phyloP scores from a whole-genome alignment of 2,113 vertebrate species.

The Oryzias javanicus region DNA sequence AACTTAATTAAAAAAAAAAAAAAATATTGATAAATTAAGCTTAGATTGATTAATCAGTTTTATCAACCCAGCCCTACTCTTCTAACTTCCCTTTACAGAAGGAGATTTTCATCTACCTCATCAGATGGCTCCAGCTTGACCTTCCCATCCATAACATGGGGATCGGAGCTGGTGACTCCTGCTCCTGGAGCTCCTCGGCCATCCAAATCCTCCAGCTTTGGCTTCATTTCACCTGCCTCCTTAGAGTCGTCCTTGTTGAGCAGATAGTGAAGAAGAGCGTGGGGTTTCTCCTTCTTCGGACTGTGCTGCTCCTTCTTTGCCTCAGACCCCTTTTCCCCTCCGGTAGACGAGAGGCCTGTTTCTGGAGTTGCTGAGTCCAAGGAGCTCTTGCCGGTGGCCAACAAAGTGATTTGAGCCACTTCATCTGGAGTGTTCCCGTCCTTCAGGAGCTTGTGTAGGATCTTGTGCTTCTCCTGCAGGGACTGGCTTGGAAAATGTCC shows the following conservation, averaged over 20 bases:
- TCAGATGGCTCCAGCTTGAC: constrained; percentile 88
- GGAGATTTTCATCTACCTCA: constrained; percentile 77
- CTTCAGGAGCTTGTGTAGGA: constrained; percentile 95
- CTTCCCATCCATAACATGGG: constrained; percentile 80
- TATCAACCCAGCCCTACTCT: no score
- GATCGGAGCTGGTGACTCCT: constrained; percentile 76
- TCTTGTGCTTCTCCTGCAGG: constrained; percentile 95
- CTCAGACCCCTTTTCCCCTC: constrained; percentile 57
- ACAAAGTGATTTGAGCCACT: constrained; percentile 95
- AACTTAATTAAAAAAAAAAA: no score
- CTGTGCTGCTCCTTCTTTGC: constrained; percentile 92
- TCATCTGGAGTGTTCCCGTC: constrained; percentile 97
- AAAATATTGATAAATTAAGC: no score
- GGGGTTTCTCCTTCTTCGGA: constrained; percentile 93
- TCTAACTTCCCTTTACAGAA: not conserved
- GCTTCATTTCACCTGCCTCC: constrained; percentile 84
- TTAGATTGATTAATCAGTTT: no score
- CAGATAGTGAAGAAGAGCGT: constrained; percentile 91
- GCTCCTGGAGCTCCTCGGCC: constrained; percentile 74
- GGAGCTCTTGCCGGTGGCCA: constrained; percentile 91
- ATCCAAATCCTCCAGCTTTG: constrained; percentile 85
- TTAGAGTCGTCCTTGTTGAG: constrained; percentile 93
- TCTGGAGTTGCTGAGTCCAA: constrained; percentile 79
- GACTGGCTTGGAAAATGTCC: constrained; percentile 81
- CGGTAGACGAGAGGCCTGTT: constrained; percentile 75